Evolutionary conservation across 2,113 vertebrate genomes (phyloP).

Genomic region (Melanerpes aurifrons): DNA sequence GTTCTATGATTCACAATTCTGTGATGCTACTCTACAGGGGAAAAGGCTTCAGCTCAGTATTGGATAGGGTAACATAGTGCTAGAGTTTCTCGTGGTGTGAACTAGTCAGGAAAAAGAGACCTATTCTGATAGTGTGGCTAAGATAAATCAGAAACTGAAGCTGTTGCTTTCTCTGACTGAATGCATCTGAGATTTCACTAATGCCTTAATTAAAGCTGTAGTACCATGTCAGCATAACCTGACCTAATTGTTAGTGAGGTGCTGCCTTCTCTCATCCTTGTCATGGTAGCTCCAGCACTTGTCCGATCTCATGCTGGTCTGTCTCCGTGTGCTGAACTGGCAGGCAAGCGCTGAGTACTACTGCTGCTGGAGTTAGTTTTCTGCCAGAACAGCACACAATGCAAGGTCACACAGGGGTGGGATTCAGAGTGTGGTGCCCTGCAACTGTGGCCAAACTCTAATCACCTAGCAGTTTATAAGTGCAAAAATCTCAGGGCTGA

Average conservation of each 20-base stretch:
- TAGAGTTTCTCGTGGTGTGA: neutral
- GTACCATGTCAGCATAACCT: neutral
- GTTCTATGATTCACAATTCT: neutral
- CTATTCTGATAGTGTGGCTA: neutral
- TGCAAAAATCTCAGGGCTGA: neutral
- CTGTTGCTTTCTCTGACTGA: neutral
- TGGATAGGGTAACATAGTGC: neutral
- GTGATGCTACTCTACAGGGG: neutral
- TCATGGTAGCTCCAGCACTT: neutral
- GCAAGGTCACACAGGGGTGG: neutral
- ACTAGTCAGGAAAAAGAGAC: neutral
- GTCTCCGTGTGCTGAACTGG: conserved; percentile 2
- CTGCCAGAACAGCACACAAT: neutral
- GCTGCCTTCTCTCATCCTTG: neutral
- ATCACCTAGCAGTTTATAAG: neutral
- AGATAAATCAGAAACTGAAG: conserved; percentile 3
- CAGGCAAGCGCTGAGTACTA: neutral
- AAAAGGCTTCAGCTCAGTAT: neutral
- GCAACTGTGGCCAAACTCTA: neutral
- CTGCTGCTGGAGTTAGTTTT: conserved; percentile 21
- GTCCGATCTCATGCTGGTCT: neutral
- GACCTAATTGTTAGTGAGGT: conserved; percentile 12
- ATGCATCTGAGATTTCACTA: neutral
- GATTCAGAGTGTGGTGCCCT: neutral
- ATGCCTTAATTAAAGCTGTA: conserved; percentile 19